These are phyloP conservation scores for Pollimyrus isidori DNA, from an alignment of 2,113 vertebrate genomes.

Conservation along the genomic window DNA sequence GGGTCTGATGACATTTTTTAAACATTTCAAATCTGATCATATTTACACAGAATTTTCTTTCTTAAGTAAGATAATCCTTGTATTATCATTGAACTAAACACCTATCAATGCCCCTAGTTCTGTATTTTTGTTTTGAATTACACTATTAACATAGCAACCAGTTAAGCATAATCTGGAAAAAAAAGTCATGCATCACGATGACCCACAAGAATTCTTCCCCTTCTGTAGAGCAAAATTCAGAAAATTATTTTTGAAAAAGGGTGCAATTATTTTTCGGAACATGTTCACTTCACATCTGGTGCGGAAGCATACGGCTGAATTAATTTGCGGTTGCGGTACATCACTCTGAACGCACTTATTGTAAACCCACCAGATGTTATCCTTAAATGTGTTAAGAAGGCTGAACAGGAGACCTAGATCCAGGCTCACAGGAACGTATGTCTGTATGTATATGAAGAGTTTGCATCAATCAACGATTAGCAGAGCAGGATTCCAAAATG, in stretches of 20 bases:
- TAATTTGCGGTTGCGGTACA: background rate
- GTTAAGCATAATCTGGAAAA: background rate
- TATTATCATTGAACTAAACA: background rate
- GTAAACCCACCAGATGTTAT: constrained; percentile 4
- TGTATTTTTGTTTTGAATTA: background rate
- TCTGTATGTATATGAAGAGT: background rate
- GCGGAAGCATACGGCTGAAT: constrained; percentile 5
- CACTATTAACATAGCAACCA: background rate
- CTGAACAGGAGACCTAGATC: background rate
- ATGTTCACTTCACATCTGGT: background rate
- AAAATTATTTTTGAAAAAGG: background rate
- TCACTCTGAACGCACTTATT: constrained; percentile 4
- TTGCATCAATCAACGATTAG: background rate
- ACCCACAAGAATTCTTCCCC: background rate
- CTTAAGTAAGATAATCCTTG: background rate
- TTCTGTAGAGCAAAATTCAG: background rate
- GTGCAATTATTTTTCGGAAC: background rate
- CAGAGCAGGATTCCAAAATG: background rate
- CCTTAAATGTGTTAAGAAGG: background rate
- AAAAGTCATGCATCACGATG: background rate
- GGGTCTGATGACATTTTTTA: background rate
- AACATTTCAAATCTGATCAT: background rate
- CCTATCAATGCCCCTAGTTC: background rate
- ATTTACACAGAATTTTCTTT: background rate
- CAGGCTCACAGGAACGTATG: background rate